Conservation (phyloP, 2,888 invertebrate species). For the Epirrhoe tristata region DNA sequence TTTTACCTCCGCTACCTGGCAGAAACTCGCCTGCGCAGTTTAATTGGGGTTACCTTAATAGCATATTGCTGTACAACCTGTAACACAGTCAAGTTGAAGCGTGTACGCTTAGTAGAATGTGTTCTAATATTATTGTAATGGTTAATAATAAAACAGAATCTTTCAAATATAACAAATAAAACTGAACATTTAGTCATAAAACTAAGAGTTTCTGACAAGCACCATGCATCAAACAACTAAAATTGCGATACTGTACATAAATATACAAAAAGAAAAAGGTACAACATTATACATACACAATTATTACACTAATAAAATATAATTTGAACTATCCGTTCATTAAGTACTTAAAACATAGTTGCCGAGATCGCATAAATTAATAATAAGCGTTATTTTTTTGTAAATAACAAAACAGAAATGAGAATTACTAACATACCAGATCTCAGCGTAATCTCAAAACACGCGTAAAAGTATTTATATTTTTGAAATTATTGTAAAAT, state of each 20-base stretch:
- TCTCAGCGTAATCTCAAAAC: slow-evolving; percentile 29
- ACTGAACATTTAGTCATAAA: slow-evolving; percentile 17
- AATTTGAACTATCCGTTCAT: slow-evolving; percentile 15
- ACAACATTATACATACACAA: slow-evolving; percentile 14
- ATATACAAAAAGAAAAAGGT: slow-evolving; percentile 18
- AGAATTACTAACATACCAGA: slow-evolving; percentile 20
- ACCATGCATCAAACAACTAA: slow-evolving; percentile 26
- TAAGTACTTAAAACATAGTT: slow-evolving; percentile 25
- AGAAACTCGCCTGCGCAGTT: not conserved
- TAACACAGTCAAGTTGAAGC: not conserved
- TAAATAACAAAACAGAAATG: slow-evolving; percentile 19
- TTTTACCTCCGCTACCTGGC: too few relatives aligned
- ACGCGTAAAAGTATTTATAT: slow-evolving; percentile 2
- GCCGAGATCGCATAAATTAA: slow-evolving; percentile 27
- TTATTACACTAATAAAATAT: slow-evolving; percentile 20
- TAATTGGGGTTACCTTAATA: not conserved
- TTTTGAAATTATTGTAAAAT: not conserved
- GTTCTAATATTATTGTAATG: not conserved
- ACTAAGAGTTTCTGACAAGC: slow-evolving; percentile 22
- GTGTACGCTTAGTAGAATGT: not conserved
- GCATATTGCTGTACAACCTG: not conserved
- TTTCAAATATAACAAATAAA: slow-evolving; percentile 2
- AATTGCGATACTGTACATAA: slow-evolving; percentile 6
- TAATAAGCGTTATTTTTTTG: slow-evolving; percentile 13
- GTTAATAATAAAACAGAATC: not conserved